phyloP scores from a whole-genome alignment of 2,888 invertebrate genomes.

The Cryptosula pallasiana region DNA sequence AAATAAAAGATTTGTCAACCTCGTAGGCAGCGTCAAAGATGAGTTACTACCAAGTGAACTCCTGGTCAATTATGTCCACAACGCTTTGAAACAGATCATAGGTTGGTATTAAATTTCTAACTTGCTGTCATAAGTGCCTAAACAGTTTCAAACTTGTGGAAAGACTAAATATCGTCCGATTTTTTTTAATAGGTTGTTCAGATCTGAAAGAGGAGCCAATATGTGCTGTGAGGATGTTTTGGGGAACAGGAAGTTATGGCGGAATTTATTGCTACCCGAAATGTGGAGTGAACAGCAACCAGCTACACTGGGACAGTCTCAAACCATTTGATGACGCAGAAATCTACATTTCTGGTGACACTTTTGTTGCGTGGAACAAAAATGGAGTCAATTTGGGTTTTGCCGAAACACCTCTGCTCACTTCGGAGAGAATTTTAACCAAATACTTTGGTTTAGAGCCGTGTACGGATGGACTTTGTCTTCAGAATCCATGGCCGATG shows the following conservation, averaged over 20 bases:
- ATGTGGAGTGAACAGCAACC: background rate
- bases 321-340: constrained; percentile 3
- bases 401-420: background rate
- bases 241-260: background rate
- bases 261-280: background rate
- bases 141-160: background rate
- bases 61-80: constrained; percentile 8
- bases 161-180: background rate
- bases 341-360: constrained; percentile 1
- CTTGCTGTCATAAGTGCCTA: background rate
- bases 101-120: background rate
- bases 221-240: background rate
- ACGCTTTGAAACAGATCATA: background rate
- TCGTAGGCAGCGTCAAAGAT: background rate
- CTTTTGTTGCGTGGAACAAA: background rate
- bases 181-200: background rate
- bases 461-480: background rate
- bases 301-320: background rate
- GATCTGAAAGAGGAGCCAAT: background rate
- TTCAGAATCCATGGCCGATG: background rate
- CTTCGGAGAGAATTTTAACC: background rate
- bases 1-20: background rate
- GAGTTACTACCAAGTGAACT: constrained; percentile 1
- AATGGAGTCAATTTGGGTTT: background rate
- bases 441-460: constrained; percentile 18